Conservation (phyloP, 37 sponge, comb jelly and placozoan genomes). For the Ephydatia muelleri region DNA sequence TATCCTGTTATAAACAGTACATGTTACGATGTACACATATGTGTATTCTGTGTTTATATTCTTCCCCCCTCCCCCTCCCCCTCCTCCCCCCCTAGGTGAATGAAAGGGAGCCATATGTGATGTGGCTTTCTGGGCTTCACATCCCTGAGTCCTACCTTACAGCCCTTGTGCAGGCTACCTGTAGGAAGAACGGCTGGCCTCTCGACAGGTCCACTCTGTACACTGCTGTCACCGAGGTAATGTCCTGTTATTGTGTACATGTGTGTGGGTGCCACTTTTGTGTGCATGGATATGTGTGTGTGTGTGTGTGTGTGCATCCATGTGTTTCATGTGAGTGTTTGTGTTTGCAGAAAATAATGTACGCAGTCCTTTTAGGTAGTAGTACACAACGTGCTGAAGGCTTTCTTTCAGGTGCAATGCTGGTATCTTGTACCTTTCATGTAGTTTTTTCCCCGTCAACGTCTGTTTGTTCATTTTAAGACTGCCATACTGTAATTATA, state of each 20-base stretch:
- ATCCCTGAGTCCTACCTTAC: conserved; percentile 99
- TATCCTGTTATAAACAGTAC: too few relatives aligned
- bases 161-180: conserved; percentile 97
- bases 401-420: background rate
- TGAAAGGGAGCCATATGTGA: conserved; percentile 94
- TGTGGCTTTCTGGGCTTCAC: conserved; percentile 99
- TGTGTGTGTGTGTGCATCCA: conserved; percentile 22
- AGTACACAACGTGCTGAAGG: too few relatives aligned
- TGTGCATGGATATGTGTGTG: conserved; percentile 25
- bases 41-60: too few relatives aligned
- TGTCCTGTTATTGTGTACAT: too few relatives aligned
- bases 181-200: conserved; percentile 97
- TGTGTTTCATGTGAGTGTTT: background rate
- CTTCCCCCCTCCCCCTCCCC: too few relatives aligned
- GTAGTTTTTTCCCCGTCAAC: background rate
- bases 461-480: background rate
- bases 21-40: too few relatives aligned
- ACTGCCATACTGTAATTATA: too few relatives aligned
- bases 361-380: background rate
- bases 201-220: conserved; percentile 96
- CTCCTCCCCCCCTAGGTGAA: too few relatives aligned
- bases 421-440: background rate
- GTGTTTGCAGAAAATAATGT: conserved; percentile 7
- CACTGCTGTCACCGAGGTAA: conserved; percentile 90
- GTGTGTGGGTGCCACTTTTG: too few relatives aligned